A percentile compares a stretch with the other conserved stretches of the same genome.
phyloP scores from a whole-genome alignment of 2,888 invertebrate genomes.

The Holacanthella duospinosa region DNA sequence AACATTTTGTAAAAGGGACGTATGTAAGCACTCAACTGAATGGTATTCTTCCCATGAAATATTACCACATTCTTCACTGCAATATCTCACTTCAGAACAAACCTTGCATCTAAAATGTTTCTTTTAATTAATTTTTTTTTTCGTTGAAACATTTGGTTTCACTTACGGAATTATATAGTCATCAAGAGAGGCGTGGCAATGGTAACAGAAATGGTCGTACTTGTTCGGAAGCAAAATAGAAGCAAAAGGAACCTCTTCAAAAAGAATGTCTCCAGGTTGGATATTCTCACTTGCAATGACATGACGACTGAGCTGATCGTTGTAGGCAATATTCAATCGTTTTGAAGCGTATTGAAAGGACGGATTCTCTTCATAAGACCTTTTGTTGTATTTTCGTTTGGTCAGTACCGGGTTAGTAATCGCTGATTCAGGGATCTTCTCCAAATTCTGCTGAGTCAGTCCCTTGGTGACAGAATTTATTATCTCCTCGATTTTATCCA shows the following conservation, averaged over 20 bases:
- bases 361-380: slow-evolving; percentile 12
- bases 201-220: slow-evolving; percentile 54
- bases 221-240: slow-evolving; percentile 56
- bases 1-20: slow-evolving; percentile 55
- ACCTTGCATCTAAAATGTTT: slow-evolving; percentile 50
- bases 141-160: not conserved
- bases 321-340: slow-evolving; percentile 40
- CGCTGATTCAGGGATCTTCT: not conserved
- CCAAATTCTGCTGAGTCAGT: not conserved
- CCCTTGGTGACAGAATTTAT: not conserved
- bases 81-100: slow-evolving; percentile 60
- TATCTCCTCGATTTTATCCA: not conserved
- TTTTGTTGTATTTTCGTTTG: not conserved
- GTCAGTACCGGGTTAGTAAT: not conserved
- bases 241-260: slow-evolving; percentile 69
- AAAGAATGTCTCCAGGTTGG: slow-evolving; percentile 58
- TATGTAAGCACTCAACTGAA: slow-evolving; percentile 59
- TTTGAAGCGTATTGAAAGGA: slow-evolving; percentile 38
- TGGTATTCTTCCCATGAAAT: slow-evolving; percentile 52
- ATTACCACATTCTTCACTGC: slow-evolving; percentile 53
- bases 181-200: slow-evolving; percentile 53
- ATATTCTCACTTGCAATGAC: slow-evolving; percentile 53
- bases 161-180: slow-evolving; percentile 38
- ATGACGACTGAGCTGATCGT: slow-evolving; percentile 53
- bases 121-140: not conserved